Base-by-base conservation (phyloP, 2,113 vertebrate genomes). In the Macroglossus sobrinus region DNA sequence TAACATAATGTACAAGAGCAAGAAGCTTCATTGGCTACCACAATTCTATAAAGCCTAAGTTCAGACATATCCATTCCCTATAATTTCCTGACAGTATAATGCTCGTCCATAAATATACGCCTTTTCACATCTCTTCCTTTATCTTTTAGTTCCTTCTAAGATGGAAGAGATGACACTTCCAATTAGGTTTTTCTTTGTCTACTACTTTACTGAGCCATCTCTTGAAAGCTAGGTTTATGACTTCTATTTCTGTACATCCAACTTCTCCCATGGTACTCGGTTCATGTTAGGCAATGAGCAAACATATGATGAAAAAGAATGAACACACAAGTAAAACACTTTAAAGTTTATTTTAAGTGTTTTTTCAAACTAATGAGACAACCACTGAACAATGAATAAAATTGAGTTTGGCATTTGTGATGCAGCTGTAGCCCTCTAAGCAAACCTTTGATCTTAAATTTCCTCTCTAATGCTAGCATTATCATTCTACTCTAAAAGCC, bases 361-460 rank as follows among this genome's bases (percentile, higher is more conserved):
- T 81, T 89, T 84, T 78, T 85, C 76, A 82, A 40, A 72, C 68
- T 92, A 89, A 89, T 30, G 43, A 92, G 66, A 91, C 24, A 75
- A 95, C 7, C 59, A 66, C 2, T 59, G n/a, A 88, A 76, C 10
- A 53, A 84, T 61, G 45, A 95, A 68, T 26, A 30, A 72, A 76
- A 86, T 2, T 75, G 85, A 93, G 45, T 78, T 88, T 87, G 89
- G 35, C 69, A 53, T 89, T 93, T 86, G 33, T n/a, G 38, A 82
- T 30, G 33, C 78, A 86, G 45, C 69, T 95, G 15, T 71, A 87
- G 59, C 19, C 72, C 90, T 96, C 30, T 71, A 64, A 96, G 88
- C 75, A 84, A 80, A 90, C 80, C 79, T 96, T 93, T 95, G 93
- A 95, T 96, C 91, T 94, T 82, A 43, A 78, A 88, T 45, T 53